These are phyloP conservation scores for Coendou prehensilis DNA, from an alignment of 2,797 vertebrate genomes.

Conservation along the genomic window DNA sequence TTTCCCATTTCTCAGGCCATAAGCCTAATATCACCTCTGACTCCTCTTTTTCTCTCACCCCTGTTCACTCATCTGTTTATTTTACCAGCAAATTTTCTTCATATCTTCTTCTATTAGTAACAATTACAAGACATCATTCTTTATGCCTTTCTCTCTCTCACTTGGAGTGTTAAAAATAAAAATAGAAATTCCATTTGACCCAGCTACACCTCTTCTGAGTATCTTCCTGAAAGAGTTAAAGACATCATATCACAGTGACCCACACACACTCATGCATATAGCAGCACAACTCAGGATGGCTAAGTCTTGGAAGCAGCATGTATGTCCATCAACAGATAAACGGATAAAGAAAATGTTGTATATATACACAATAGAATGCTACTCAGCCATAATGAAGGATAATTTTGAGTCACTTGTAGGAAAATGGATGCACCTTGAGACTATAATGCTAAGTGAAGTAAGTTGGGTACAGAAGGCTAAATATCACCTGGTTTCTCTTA, in stretches of 20 bases:
- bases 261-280: not conserved
- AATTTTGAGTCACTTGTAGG: not conserved
- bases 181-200: not conserved
- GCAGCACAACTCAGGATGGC: not conserved
- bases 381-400: not conserved
- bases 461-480: not conserved
- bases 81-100: not conserved
- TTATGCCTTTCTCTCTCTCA: not conserved
- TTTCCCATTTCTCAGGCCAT: not conserved
- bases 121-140: not conserved
- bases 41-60: not conserved
- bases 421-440: not conserved
- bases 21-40: not conserved
- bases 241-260: not conserved
- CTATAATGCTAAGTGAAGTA: not conserved
- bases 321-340: not conserved
- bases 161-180: not conserved
- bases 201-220: not conserved
- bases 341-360: not conserved
- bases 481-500: not conserved
- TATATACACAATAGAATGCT: not conserved
- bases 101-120: not conserved
- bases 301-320: not conserved
- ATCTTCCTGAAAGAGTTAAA: not conserved
- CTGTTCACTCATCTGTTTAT: not conserved